Evolutionary conservation across 2,113 vertebrate species (phyloP), one percentile per base, ranked within the genome.

Genomic region (Heterotis niloticus): DNA sequence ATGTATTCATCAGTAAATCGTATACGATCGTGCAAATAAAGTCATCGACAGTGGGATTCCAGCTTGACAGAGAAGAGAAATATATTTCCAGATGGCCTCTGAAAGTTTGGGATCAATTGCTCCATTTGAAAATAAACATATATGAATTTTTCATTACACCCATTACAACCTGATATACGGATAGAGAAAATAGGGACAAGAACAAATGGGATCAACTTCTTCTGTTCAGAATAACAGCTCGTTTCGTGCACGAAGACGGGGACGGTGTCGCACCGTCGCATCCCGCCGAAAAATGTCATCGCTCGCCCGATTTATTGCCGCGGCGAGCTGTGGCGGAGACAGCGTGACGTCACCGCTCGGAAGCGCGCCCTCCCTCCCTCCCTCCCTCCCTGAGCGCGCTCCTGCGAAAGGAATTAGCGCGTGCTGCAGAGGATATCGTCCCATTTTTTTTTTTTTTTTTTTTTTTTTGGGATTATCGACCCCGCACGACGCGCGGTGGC

Each of bases 401-500:
- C 73, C 74, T 77, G 82, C 78, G 66, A 78, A 68, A 79, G 77
- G 81, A 81, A 81, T 84, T 83, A 79, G 68, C 64, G 60, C 70
- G 51, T 71, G 73, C 80, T 79, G 80, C 60, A 68, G 29, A 76
- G 76, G 81, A 81, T 83, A 74, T 80, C 71, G 68, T 78, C 75
- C 82, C 54, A 78, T 79, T 67, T 76, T 44, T n/a, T n/a, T n/a
- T n/a, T n/a, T n/a, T n/a, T n/a, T n/a, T n/a, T n/a, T n/a, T n/a
- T n/a, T n/a, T n/a, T n/a, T n/a, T 81, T 66, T 75, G 24, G 85
- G 83, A 84, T 84, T 86, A 83, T 76, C 78, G 64, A 64, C 62
- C 70, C 14, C 62, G 68, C 80, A 78, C 81, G 79, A 78, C 68
- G 75, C 57, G 73, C 11, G 23, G 23, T n/a, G n/a, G 34, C 34